Evolutionary conservation across 2,113 vertebrate species (phyloP), one percentile per base, ranked within the genome.

Genomic region (Nestor notabilis): DNA sequence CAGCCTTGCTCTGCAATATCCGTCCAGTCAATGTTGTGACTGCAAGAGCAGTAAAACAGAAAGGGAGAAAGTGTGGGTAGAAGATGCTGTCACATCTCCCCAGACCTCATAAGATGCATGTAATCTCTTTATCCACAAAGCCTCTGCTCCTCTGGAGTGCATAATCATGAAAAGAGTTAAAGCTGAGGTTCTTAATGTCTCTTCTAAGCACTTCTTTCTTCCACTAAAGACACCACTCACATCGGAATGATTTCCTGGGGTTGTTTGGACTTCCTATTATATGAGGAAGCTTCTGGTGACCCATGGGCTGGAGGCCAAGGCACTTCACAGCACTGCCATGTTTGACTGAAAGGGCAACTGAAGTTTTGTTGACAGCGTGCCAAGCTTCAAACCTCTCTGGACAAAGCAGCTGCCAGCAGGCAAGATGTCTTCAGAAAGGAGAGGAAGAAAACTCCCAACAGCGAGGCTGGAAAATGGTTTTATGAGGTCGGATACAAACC

Each of bases 191-290:
- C 77, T 81, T 71, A 53, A 89, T 39, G 86, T 68, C 60, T 84
- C 87, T 91, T 78, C 89, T 39, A 64, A 65, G 58, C 88, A 35
- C 17, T 88, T 90, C 89, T 95, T 96, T 91, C 70, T 91, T 78
- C 74, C 39, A 55, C 69, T 81, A 71, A 43, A 92, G 58, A 75
- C 88, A 93, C 63, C 79, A 56, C 71, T 85, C 6, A 7, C 79
- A 93, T 81, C 83, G 80, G 95, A 96, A 97, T 95, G 87, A 93
- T 83, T 92, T 95, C 96, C 95, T 95, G 86, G 94, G 88, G 90
- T 90, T 97, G 95, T 94, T 37, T 92, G 94, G 90, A 88, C 92
- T 86, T 93, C 88, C 70, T 61, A 86, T 96, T 95, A 44, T 90
- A 50, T 1, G 13, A 69, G 79, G 85, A 93, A 90, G 92, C 92